Percentiles rank a stretch among this genome's conserved stretches.
Evolutionary conservation across 2,888 invertebrate species (phyloP).

Genomic region (Eristalis intricaria): DNA sequence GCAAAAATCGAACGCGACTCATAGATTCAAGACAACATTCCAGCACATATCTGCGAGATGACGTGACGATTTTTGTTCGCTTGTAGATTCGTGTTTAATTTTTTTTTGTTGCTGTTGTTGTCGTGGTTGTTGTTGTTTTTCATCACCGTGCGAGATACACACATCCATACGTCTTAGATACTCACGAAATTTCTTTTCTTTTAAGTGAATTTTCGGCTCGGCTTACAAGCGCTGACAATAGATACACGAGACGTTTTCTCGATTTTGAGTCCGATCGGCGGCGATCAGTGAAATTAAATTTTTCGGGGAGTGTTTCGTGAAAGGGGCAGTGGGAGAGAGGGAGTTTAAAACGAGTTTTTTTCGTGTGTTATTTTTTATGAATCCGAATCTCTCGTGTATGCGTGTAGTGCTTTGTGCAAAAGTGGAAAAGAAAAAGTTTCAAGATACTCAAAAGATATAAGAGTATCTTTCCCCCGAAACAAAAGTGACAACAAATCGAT

Average conservation of each 20-base stretch:
- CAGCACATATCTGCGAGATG: conserved; percentile 68
- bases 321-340: conserved; percentile 40
- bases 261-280: conserved; percentile 43
- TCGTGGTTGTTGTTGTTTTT: background rate
- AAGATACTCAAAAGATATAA: background rate
- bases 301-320: conserved; percentile 41
- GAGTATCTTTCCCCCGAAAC: background rate
- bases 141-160: conserved; percentile 25
- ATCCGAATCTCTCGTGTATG: conserved; percentile 6
- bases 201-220: conserved; percentile 31
- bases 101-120: conserved; percentile 27
- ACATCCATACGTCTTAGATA: conserved; percentile 4
- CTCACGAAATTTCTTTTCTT: conserved; percentile 55
- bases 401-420: conserved; percentile 31
- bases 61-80: conserved; percentile 56
- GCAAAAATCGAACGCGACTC: conserved; percentile 44
- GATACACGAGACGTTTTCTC: conserved; percentile 54
- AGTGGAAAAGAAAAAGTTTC: conserved; percentile 25
- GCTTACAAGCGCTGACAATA: conserved; percentile 48
- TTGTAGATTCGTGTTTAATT: background rate
- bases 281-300: conserved; percentile 67
- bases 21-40: conserved; percentile 58
- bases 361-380: background rate
- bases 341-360: conserved; percentile 60
- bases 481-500: conserved; percentile 34